Conservation (phyloP, 92 coral and sea anemone species). For the Zoanthus gigantus region DNA sequence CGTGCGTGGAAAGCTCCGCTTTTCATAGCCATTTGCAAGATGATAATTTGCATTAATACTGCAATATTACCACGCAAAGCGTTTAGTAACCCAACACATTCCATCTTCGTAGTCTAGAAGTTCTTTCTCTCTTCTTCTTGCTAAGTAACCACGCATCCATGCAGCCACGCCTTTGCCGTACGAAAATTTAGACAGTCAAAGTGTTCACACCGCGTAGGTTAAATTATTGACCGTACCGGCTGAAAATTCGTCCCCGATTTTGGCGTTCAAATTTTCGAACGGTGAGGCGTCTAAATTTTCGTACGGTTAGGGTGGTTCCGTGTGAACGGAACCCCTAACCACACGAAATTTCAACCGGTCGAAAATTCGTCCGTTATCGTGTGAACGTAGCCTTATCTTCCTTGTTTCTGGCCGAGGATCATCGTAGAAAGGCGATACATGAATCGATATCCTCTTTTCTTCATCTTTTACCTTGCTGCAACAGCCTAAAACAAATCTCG, state of each 20-base stretch:
- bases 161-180: constrained; percentile 37
- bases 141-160: constrained; percentile 33
- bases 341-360: too few relatives aligned
- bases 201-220: too few relatives aligned
- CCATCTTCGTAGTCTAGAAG: not conserved
- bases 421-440: too few relatives aligned
- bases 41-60: constrained; percentile 1
- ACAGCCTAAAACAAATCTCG: too few relatives aligned
- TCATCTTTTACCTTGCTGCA: too few relatives aligned
- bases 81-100: not conserved
- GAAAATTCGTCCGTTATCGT: too few relatives aligned
- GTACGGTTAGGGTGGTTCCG: not conserved
- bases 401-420: too few relatives aligned
- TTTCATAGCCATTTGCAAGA: not conserved
- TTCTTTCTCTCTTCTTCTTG: constrained; percentile 23
- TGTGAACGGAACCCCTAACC: not conserved
- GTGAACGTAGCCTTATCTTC: too few relatives aligned
- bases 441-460: too few relatives aligned
- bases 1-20: not conserved
- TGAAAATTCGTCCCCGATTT: too few relatives aligned
- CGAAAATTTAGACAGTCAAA: constrained; percentile 44
- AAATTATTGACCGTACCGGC: constrained; percentile 23
- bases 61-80: constrained; percentile 21
- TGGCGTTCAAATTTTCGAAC: too few relatives aligned
- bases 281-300: not conserved